A percentile compares a stretch with the other conserved stretches of the same genome.
Evolutionary conservation across 2,888 invertebrate genomes (phyloP).

Genomic region (Caradrina clavipalpis): DNA sequence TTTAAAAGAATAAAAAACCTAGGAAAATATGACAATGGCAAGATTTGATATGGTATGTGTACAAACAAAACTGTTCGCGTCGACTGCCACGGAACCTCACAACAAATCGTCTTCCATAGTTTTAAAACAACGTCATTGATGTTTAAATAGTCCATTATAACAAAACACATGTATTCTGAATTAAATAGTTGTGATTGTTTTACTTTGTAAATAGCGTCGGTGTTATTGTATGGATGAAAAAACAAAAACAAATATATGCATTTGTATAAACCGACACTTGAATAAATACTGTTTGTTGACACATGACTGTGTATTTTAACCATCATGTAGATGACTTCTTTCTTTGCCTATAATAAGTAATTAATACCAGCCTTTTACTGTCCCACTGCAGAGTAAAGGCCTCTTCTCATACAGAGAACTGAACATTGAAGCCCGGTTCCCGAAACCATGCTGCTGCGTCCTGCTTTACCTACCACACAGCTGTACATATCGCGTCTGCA

Average conservation of each 20-base stretch:
- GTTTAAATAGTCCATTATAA: conserved; percentile 6
- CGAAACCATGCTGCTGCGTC: too few species aligned
- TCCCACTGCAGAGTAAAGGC: too few species aligned
- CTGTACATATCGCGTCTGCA: too few species aligned
- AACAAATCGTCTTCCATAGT: conserved; percentile 12
- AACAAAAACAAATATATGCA: conserved; percentile 29
- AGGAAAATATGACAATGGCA: conserved; percentile 13
- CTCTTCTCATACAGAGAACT: too few species aligned
- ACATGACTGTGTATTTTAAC: background rate
- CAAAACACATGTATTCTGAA: conserved; percentile 13
- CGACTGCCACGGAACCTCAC: conserved; percentile 7
- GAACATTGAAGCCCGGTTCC: too few species aligned
- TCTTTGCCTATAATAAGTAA: too few species aligned
- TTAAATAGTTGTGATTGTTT: conserved; percentile 3
- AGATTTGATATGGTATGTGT: conserved; percentile 12
- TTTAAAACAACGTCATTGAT: conserved; percentile 28
- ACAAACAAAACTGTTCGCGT: conserved; percentile 27
- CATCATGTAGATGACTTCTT: background rate
- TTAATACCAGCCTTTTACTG: too few species aligned
- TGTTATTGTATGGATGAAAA: conserved; percentile 22
- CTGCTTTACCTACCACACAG: too few species aligned
- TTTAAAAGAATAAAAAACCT: background rate
- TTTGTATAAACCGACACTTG: conserved; percentile 23
- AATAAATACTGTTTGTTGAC: conserved; percentile 7
- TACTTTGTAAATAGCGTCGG: conserved; percentile 22